Percentiles rank a stretch among this genome's conserved stretches.
phyloP scores from a whole-genome alignment of 2,888 invertebrate species.

The Malthinus seriepunctatus region DNA sequence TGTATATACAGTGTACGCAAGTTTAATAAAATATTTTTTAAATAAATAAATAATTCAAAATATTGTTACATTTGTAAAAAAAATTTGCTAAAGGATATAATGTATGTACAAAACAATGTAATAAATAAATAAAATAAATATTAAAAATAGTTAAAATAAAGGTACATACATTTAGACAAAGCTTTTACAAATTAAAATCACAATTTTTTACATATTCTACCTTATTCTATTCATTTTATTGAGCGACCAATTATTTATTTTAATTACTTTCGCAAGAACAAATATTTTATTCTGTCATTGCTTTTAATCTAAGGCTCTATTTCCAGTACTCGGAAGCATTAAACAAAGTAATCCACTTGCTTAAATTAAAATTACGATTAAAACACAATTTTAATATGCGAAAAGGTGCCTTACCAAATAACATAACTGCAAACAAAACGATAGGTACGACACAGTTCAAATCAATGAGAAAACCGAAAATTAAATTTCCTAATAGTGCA shows the following conservation, averaged over 20 bases:
- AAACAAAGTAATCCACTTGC: constrained; percentile 75
- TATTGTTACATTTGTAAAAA: background rate
- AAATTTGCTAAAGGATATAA: background rate
- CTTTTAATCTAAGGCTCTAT: constrained; percentile 68
- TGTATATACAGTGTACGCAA: no score
- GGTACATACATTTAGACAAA: no score
- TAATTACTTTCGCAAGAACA: background rate
- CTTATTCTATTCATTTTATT: background rate
- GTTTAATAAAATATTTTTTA: background rate
- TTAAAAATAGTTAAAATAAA: background rate
- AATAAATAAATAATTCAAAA: background rate
- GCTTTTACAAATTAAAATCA: background rate
- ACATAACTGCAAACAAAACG: constrained; percentile 71
- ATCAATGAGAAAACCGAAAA: constrained; percentile 80
- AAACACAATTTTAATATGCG: background rate
- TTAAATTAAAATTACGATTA: constrained; percentile 47
- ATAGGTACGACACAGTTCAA: constrained; percentile 78
- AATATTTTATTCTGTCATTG: background rate
- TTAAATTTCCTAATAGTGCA: constrained; percentile 73
- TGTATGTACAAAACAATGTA: no score
- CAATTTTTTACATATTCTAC: background rate
- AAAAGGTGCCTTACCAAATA: constrained; percentile 65
- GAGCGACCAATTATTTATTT: background rate
- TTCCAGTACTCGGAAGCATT: constrained; percentile 75
- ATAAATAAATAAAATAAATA: background rate